These are phyloP conservation scores for Thera obeliscata DNA, from an alignment of 2,888 invertebrate genomes.

Conservation along the genomic window DNA sequence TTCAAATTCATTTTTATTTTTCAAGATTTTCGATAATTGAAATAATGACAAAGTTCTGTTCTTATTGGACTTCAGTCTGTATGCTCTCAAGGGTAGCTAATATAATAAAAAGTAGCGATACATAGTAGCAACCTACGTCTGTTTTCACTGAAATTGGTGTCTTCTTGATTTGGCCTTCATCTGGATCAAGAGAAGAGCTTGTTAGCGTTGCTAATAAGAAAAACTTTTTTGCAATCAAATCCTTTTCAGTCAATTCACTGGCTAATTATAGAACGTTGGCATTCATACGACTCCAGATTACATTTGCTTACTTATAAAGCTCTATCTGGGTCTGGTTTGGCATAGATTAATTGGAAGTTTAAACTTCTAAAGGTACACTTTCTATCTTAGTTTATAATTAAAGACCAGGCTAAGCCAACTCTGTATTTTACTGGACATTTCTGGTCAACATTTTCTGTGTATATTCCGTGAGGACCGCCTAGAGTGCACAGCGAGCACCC, in stretches of 20 bases:
- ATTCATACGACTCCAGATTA: not conserved
- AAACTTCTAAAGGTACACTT: conserved; percentile 7
- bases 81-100: too few relatives aligned
- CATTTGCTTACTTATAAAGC: not conserved
- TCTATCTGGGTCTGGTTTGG: not conserved
- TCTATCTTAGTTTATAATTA: not conserved
- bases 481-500: conserved; percentile 19
- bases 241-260: not conserved
- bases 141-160: not conserved
- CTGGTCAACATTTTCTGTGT: conserved; percentile 8
- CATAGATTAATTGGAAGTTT: conserved; percentile 2
- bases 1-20: conserved; percentile 25
- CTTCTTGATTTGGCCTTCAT: not conserved
- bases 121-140: too few relatives aligned
- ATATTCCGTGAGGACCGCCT: conserved; percentile 10
- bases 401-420: not conserved
- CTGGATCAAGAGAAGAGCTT: not conserved
- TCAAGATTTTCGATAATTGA: conserved; percentile 5
- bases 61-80: not conserved
- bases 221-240: not conserved
- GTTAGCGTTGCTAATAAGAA: not conserved
- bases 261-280: not conserved
- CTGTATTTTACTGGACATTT: conserved; percentile 3
- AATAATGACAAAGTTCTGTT: not conserved
- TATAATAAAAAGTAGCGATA: too few relatives aligned